Conservation (phyloP, 2,888 invertebrate species). For the Augiades crinisus region DNA sequence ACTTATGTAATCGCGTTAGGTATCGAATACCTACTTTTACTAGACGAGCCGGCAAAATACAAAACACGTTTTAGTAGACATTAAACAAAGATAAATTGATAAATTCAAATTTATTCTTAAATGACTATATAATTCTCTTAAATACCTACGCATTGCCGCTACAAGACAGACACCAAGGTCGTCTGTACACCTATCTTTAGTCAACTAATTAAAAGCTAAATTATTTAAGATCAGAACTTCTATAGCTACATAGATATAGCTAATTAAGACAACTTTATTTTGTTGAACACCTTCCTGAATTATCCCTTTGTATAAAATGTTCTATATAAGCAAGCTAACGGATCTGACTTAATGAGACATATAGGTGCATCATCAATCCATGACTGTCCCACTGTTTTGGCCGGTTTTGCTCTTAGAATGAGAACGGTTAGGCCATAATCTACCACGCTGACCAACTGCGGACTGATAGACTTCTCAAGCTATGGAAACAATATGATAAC, state of each 20-base stretch:
- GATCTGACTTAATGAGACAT: too few species aligned
- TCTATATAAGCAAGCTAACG: too few species aligned
- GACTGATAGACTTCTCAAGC: too few species aligned
- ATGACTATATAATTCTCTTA: slow-evolving; percentile 37
- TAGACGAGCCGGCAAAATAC: slow-evolving; percentile 14
- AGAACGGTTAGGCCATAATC: too few species aligned
- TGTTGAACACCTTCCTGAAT: too few species aligned
- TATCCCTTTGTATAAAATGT: too few species aligned
- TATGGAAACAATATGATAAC: too few species aligned
- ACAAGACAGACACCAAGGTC: slow-evolving; percentile 36
- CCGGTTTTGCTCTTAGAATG: too few species aligned
- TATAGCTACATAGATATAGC: not conserved
- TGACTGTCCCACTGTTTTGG: too few species aligned
- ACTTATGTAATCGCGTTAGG: slow-evolving; percentile 14
- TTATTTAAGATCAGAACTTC: slow-evolving; percentile 11
- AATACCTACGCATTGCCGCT: slow-evolving; percentile 32
- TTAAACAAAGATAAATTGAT: slow-evolving; percentile 36
- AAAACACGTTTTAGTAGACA: slow-evolving; percentile 32
- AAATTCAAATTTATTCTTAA: slow-evolving; percentile 38
- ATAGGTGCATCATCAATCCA: too few species aligned
- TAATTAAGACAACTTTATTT: not conserved
- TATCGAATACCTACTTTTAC: slow-evolving; percentile 2
- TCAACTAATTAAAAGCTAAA: slow-evolving; percentile 21
- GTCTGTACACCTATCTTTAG: slow-evolving; percentile 17
- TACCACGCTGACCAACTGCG: too few species aligned